phyloP scores from a whole-genome alignment of 2,113 vertebrate species.

The Petroica traversi region DNA sequence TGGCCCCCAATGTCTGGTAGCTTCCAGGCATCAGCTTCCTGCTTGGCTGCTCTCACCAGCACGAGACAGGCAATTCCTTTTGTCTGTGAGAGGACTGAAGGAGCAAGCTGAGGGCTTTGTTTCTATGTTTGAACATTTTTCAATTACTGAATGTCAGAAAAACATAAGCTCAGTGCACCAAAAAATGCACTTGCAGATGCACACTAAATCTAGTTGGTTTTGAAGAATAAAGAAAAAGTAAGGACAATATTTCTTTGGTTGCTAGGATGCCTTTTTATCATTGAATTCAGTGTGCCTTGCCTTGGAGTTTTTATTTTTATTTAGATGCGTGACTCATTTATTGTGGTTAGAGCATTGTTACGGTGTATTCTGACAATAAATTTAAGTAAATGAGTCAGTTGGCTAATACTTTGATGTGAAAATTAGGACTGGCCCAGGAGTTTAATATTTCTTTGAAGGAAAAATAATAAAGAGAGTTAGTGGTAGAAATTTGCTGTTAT shows the following conservation, averaged over 20 bases:
- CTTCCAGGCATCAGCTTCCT: background rate
- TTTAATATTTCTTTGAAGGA: background rate
- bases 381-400: background rate
- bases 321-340: background rate
- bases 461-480: background rate
- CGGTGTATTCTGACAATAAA: background rate
- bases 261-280: constrained; percentile 7
- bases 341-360: background rate
- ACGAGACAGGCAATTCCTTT: background rate
- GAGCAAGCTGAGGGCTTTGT: constrained; percentile 6
- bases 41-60: background rate
- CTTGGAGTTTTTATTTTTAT: background rate
- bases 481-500: background rate
- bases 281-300: background rate
- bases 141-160: background rate
- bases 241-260: background rate
- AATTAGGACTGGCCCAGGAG: background rate
- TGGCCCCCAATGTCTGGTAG: background rate
- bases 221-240: constrained; percentile 11
- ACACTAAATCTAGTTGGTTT: background rate
- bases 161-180: background rate
- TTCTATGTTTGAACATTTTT: background rate
- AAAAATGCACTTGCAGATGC: background rate
- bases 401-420: background rate
- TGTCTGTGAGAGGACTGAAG: background rate